phyloP scores from a whole-genome alignment of 64 coral and sea anemone species.

The Montipora sp. region DNA sequence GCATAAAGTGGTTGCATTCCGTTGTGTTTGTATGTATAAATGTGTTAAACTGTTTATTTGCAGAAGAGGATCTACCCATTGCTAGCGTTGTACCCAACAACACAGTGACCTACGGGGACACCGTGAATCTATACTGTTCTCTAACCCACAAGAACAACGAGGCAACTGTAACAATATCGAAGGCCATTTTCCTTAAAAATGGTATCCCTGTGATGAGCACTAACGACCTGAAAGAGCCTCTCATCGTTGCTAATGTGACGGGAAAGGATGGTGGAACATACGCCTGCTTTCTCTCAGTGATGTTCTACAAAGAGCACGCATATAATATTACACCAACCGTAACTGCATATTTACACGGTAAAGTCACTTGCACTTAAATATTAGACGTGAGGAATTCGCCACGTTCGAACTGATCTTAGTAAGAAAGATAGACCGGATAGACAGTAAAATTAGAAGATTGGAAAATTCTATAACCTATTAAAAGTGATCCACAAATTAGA shows the following conservation, averaged over 20 bases:
- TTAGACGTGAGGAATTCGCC: background rate
- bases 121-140: background rate
- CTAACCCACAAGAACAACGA: constrained; percentile 21
- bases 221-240: background rate
- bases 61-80: constrained; percentile 16
- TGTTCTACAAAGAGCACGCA: background rate
- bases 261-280: constrained; percentile 4
- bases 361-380: background rate
- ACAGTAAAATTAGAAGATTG: too few relatives aligned
- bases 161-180: background rate
- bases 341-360: constrained; percentile 27
- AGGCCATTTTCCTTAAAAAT: background rate
- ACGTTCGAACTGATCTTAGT: too few relatives aligned
- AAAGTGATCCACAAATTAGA: too few relatives aligned
- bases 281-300: background rate
- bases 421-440: too few relatives aligned
- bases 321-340: background rate
- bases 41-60: background rate
- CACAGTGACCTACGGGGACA: constrained; percentile 13
- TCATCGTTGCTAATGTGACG: background rate
- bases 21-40: too few relatives aligned
- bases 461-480: too few relatives aligned
- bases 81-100: background rate
- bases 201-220: background rate
- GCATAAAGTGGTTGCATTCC: too few relatives aligned